Evolutionary conservation across 2,113 vertebrate genomes (phyloP).

Genomic region (Phodopus roborovskii): DNA sequence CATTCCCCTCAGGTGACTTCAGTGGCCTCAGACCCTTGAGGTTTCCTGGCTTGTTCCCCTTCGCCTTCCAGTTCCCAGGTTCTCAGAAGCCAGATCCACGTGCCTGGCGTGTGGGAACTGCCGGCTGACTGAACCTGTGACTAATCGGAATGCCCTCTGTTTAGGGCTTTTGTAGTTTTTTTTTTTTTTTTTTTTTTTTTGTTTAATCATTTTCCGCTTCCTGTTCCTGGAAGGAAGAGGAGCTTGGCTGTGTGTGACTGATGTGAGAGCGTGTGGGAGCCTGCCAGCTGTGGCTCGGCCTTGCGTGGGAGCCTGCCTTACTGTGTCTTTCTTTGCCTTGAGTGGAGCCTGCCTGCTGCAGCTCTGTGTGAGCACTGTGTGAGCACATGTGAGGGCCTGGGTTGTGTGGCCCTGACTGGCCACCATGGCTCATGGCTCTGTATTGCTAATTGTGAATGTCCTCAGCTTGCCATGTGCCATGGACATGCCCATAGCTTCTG

Average conservation of each 20-base stretch:
- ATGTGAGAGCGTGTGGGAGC: background rate
- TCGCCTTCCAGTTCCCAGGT: background rate
- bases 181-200: too few relatives aligned
- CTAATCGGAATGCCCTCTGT: slow-evolving; percentile 48
- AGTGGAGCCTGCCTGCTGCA: too few relatives aligned
- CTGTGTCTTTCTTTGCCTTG: too few relatives aligned
- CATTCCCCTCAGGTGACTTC: background rate
- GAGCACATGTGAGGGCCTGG: too few relatives aligned
- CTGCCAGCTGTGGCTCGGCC: too few relatives aligned
- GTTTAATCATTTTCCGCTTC: slow-evolving; percentile 47
- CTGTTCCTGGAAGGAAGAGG: slow-evolving; percentile 72
- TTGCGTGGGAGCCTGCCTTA: too few relatives aligned
- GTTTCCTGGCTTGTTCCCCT: background rate
- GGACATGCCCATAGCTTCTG: background rate
- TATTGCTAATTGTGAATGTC: background rate
- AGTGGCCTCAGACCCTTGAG: too few relatives aligned
- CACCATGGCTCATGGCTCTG: background rate
- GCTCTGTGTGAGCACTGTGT: background rate
- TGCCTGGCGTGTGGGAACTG: slow-evolving; percentile 47
- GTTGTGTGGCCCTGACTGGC: background rate
- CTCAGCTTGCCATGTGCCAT: background rate
- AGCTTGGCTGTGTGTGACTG: background rate
- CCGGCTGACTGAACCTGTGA: slow-evolving; percentile 48
- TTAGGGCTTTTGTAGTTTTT: background rate
- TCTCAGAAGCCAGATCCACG: slow-evolving; percentile 16